Evolutionary conservation across 2,797 vertebrate species (phyloP), one percentile per base, ranked within the genome.

Genomic region (Perdix hodgsoniae): DNA sequence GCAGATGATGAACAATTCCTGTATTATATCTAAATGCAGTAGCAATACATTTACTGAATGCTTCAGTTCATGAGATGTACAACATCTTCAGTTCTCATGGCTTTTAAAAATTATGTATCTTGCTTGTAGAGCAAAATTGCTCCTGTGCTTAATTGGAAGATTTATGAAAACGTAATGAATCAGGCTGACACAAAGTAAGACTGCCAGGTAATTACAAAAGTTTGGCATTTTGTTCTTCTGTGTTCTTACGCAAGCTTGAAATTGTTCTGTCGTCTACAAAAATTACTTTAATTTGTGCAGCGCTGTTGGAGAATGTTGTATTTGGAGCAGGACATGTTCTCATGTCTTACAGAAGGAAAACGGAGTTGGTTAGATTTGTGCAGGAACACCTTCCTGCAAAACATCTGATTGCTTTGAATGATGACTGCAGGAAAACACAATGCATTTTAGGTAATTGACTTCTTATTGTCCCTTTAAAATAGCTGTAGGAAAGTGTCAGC

Each of bases 121-220:
- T 57, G 21, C 52, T 91, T 65, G 37, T 69, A 31, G 37, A 83
- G 67, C 6, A 82, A 18, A 3, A 0, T 1, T 24, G 64, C 77
- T 83, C 83, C 56, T 65, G 63, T 37, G 31, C 45, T 83, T 80
- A 65, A 75, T 87, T 78, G 1, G 8, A 26, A 69, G 78, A 56
- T 80, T 39, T 75, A 50, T 69, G 66, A 60, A 93, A 94, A 59
- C 13, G 35, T 73, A 72, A 66, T 80, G 69, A 80, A 66, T 66
- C 4, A 6, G 26, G 35, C 31, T 96, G 88, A 91, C 50, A 65
- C 45, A 44, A 66, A 76, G 57, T 63, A 63, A 85, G 75, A 92
- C 91, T 95, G 84, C 59, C 45, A 11, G 59, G 35, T 72, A 56
- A 87, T 92, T 80, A 87, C 39, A 39, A 87, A 83, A 75, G 42